These are phyloP conservation scores for Fregetta grallaria DNA, from an alignment of 2,113 vertebrate species.

Conservation along the genomic window DNA sequence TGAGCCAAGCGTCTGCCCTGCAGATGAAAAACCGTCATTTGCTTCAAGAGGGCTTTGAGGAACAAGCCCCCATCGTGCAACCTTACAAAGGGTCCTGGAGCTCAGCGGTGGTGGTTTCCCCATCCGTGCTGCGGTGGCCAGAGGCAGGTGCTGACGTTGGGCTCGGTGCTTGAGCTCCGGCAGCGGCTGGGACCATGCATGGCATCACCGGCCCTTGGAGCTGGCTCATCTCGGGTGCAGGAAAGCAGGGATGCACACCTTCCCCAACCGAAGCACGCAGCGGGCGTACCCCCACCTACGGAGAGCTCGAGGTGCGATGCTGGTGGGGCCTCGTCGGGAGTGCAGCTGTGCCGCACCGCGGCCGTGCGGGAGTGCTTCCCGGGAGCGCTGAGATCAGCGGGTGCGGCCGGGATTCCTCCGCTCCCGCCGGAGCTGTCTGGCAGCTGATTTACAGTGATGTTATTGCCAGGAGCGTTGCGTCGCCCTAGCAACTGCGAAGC, in stretches of 20 bases:
- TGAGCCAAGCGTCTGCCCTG: not conserved
- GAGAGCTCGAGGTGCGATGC: not conserved
- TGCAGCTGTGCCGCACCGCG: not conserved
- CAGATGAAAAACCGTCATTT: not conserved
- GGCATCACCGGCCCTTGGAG: rapidly evolving
- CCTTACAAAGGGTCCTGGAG: not conserved
- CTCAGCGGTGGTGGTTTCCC: not conserved
- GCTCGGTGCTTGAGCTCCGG: not conserved
- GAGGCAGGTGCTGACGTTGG: rapidly evolving
- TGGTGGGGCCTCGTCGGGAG: rapidly evolving
- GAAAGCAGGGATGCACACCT: rapidly evolving
- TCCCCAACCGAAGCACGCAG: rapidly evolving
- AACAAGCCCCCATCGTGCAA: not conserved
- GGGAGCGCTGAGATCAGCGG: constrained; percentile 16
- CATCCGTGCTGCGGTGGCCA: rapidly evolving
- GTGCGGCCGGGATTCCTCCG: constrained; percentile 35
- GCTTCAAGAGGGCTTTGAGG: rapidly evolving
- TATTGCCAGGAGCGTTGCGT: not conserved
- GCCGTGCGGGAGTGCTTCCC: not conserved
- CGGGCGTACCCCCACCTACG: rapidly evolving
- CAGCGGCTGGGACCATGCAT: rapidly evolving
- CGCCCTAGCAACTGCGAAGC: not conserved
- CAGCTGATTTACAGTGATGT: not conserved
- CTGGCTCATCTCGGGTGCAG: rapidly evolving
- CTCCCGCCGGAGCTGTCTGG: not conserved